Conservation (phyloP, 2,113 vertebrate species). For the Actinemys pallida region DNA sequence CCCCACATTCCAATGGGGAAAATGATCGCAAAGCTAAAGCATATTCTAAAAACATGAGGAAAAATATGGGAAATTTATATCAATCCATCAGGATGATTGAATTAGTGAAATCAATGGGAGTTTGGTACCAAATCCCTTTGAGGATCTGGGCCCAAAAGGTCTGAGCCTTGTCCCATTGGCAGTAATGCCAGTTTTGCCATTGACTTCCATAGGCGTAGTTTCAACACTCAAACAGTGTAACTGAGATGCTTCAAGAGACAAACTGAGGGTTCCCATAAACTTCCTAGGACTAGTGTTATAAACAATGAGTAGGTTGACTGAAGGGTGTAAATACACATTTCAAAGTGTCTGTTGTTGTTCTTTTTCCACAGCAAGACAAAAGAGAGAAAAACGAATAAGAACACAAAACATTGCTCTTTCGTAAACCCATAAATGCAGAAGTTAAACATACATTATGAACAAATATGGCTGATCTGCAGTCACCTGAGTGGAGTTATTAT, state of each 20-base stretch:
- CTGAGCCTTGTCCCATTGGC: background rate
- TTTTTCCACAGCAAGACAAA: background rate
- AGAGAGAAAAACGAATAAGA: constrained; percentile 2
- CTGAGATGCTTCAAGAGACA: constrained; percentile 16
- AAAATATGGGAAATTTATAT: background rate
- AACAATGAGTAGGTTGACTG: background rate
- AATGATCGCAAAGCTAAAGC: background rate
- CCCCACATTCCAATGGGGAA: accelerated
- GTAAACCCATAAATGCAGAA: background rate
- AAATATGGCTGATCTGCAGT: background rate
- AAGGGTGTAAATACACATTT: background rate
- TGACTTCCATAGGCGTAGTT: background rate
- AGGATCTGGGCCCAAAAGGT: background rate
- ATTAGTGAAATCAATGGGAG: background rate
- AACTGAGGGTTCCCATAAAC: background rate
- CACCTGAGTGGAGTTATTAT: background rate
- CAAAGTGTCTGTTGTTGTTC: background rate
- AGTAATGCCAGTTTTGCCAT: background rate
- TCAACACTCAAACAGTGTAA: background rate
- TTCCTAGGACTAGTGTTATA: background rate
- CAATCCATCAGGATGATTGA: background rate
- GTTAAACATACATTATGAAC: background rate
- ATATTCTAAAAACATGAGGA: background rate
- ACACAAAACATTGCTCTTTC: background rate
- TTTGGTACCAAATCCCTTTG: no score